phyloP scores from a whole-genome alignment of 2,888 invertebrate genomes.

The Synanthedon myopaeformis region DNA sequence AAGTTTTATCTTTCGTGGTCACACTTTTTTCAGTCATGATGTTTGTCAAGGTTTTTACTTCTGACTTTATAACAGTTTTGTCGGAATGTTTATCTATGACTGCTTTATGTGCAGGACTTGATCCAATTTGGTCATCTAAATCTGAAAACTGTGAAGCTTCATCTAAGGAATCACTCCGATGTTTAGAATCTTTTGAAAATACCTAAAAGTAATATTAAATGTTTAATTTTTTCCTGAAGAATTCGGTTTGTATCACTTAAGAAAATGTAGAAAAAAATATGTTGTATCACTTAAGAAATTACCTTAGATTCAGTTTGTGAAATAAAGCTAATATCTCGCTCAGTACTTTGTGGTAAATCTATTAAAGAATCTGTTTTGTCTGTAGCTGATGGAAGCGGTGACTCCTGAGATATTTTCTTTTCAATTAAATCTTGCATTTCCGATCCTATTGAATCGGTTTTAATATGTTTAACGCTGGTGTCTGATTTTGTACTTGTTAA shows the following conservation, averaged over 20 bases:
- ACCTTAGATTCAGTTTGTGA: conserved; percentile 67
- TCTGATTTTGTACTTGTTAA: conserved; percentile 52
- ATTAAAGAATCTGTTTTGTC: conserved; percentile 59
- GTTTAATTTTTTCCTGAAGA: not conserved
- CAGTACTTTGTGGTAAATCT: conserved; percentile 60
- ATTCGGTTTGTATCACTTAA: not conserved
- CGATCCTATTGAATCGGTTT: conserved; percentile 58
- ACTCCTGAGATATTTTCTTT: conserved; percentile 50
- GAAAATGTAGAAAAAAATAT: not conserved
- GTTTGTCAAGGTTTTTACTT: conserved; percentile 14
- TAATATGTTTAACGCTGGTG: conserved; percentile 43
- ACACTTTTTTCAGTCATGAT: conserved; percentile 9
- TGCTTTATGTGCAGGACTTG: conserved; percentile 48
- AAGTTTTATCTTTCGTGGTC: conserved; percentile 28
- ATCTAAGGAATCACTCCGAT: conserved; percentile 61
- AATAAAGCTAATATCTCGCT: conserved; percentile 58
- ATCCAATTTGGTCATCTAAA: conserved; percentile 57
- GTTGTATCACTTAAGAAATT: conserved; percentile 2
- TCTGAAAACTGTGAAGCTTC: conserved; percentile 65
- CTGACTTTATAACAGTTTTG: conserved; percentile 16
- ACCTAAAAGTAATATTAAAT: conserved; percentile 24
- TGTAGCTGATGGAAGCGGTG: conserved; percentile 42
- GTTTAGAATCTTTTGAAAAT: conserved; percentile 58
- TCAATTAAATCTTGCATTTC: conserved; percentile 41
- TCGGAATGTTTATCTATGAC: conserved; percentile 25